Percentiles rank a stretch among this genome's conserved stretches.
phyloP scores from a whole-genome alignment of 1,140 invertebrate genomes.

The Sinella curviseta region DNA sequence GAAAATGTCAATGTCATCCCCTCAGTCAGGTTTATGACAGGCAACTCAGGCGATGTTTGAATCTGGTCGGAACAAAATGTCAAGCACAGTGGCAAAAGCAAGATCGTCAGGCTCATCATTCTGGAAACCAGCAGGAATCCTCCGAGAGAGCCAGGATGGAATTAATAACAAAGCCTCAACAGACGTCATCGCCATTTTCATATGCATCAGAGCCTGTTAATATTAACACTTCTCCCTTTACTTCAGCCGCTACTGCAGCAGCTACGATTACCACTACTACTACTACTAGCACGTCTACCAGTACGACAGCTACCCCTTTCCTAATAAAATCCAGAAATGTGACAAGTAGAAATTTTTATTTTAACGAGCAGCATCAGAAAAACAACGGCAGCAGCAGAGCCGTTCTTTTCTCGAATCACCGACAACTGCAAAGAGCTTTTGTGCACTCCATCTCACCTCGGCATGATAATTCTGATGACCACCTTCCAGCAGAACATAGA shows the following conservation, averaged over 20 bases:
- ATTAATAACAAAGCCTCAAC: neutral
- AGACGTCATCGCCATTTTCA: neutral
- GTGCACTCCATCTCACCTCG: neutral
- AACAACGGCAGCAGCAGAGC: neutral
- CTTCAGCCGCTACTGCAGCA: no score
- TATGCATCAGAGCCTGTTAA: neutral
- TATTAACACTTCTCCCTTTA: no score
- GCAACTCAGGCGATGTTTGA: slow-evolving; percentile 12
- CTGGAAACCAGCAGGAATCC: neutral
- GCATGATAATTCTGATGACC: neutral
- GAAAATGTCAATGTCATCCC: slow-evolving; percentile 33
- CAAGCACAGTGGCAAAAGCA: neutral
- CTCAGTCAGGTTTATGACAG: slow-evolving; percentile 28
- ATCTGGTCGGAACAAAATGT: slow-evolving; percentile 27
- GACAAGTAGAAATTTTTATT: neutral
- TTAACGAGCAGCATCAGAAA: no score
- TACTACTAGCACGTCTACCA: neutral
- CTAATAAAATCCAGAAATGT: neutral
- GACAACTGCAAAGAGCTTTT: neutral
- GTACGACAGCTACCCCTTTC: neutral
- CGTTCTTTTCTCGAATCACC: neutral
- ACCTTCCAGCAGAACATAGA: neutral
- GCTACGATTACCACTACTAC: no score
- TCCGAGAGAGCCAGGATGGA: neutral
- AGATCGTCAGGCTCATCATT: neutral